Base-by-base conservation (phyloP, 2,888 invertebrate genomes). In the Leptinotarsa haldemani region DNA sequence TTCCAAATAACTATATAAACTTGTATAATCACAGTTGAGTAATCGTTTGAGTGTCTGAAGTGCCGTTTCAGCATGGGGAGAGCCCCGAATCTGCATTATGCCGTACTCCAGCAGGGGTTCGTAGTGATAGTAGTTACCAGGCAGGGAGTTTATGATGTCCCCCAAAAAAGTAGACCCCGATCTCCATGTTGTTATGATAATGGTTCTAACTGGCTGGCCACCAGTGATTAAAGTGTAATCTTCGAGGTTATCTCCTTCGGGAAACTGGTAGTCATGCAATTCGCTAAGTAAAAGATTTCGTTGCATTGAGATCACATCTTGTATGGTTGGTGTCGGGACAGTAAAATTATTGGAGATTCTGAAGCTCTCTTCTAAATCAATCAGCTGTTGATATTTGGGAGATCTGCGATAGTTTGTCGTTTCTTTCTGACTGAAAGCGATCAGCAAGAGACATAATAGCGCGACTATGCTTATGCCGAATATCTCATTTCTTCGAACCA, bases 111-210 rank as follows among this genome's bases (percentile, higher is more conserved):
- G 88, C 75, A 97, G 88, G 48, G 97, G 97, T 87, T 97, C 97
- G 85, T 96, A 97, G 86, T 96, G 96, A 88, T 96, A 97, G 87
- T 91, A 97, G 86, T 94, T 96, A 47, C 93, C 95, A 20, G 96
- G 96, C 85, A 95, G 91, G 40, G 95, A 90, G 86, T 95, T 95
- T 65, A 96, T 86, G 61, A 96, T 91, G 84, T 96, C 96, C 70
- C 96, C 96, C 69, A 97, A 89, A 86, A 97, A 97, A 50, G 96
- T 96, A 22, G 96, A 96, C 7, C 97, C 97, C 4, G 95, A 95
- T 80, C 97, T 90, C 95, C 96, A 97, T 16, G 95, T 95, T n/a
- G 96, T 95, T 75, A 96, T 88, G 79, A 97, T 92, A 65, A 96
- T 87, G 86, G 93, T 95, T 78, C 94, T 90, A 73, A 95, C 85